A percentile compares a stretch with the other conserved stretches of the same genome.
Evolutionary conservation across 2,888 invertebrate species (phyloP).

Genomic region (Spodoptera exigua): DNA sequence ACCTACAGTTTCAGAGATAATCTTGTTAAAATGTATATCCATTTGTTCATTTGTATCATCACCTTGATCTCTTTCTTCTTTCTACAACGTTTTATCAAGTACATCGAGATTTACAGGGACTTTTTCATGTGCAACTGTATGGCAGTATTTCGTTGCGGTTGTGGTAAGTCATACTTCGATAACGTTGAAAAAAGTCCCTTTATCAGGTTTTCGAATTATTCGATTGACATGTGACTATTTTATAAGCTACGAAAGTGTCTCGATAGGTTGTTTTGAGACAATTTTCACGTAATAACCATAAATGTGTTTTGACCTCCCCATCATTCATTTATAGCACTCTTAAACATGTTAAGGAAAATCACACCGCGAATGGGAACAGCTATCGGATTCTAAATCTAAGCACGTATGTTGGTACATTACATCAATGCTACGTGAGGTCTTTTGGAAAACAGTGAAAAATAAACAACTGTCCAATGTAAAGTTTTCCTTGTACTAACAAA

Average conservation of each 20-base stretch:
- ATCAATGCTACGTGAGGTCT: constrained; percentile 9
- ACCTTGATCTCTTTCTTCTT: too few relatives aligned
- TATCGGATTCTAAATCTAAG: constrained; percentile 21
- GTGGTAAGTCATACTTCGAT: too few relatives aligned
- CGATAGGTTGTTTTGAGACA: too few relatives aligned
- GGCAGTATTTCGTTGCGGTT: too few relatives aligned
- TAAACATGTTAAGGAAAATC: constrained; percentile 29
- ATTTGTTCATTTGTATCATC: neutral
- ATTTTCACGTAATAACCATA: too few relatives aligned
- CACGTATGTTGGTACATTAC: constrained; percentile 27
- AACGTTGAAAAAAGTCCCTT: too few relatives aligned
- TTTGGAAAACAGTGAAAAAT: constrained; percentile 18
- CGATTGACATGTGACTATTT: too few relatives aligned
- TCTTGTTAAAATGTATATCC: neutral
- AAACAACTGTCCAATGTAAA: constrained; percentile 7
- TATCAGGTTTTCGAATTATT: too few relatives aligned
- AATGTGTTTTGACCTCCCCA: neutral
- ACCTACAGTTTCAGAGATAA: neutral
- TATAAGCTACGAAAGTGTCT: too few relatives aligned
- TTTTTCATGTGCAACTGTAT: too few relatives aligned
- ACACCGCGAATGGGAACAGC: constrained; percentile 7
- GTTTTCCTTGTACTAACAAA: constrained; percentile 14
- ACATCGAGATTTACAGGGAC: too few relatives aligned
- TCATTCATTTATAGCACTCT: neutral
- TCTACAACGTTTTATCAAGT: too few relatives aligned